These are phyloP conservation scores for Laodelphax striatellus DNA, from an alignment of 1,140 invertebrate genomes.

Conservation along the genomic window DNA sequence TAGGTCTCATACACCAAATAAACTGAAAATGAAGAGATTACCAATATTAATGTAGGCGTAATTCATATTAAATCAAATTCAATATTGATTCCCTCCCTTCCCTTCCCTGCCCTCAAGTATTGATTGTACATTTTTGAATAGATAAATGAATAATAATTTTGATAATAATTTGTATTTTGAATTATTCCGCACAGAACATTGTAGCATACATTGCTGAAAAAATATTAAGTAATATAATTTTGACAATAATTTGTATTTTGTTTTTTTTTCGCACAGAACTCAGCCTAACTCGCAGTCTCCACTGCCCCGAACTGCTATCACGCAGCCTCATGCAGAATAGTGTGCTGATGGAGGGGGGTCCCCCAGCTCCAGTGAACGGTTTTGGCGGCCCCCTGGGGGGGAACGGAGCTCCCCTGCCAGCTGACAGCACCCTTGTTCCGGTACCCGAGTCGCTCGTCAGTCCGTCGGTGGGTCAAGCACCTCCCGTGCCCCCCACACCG, in stretches of 20 bases:
- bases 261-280: conserved; percentile 2
- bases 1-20: no score
- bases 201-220: no score
- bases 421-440: conserved; percentile 71
- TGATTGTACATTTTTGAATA: no score
- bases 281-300: conserved; percentile 12
- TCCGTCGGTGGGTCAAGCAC: conserved; percentile 39
- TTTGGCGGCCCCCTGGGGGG: neutral
- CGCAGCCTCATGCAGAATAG: neutral
- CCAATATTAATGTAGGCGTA: no score
- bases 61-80: no score
- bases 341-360: neutral
- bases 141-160: no score
- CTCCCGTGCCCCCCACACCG: conserved; percentile 40
- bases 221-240: no score
- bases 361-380: neutral
- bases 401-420: conserved; percentile 44
- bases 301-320: conserved; percentile 3
- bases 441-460: conserved; percentile 77
- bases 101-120: no score
- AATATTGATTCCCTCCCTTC: no score
- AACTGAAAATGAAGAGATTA: no score
- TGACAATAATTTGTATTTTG: neutral
- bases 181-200: no score
- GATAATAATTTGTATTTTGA: no score